Evolutionary conservation across 2,888 invertebrate genomes (phyloP), one percentile per base, ranked within the genome.

Genomic region (Sycophila texana): DNA sequence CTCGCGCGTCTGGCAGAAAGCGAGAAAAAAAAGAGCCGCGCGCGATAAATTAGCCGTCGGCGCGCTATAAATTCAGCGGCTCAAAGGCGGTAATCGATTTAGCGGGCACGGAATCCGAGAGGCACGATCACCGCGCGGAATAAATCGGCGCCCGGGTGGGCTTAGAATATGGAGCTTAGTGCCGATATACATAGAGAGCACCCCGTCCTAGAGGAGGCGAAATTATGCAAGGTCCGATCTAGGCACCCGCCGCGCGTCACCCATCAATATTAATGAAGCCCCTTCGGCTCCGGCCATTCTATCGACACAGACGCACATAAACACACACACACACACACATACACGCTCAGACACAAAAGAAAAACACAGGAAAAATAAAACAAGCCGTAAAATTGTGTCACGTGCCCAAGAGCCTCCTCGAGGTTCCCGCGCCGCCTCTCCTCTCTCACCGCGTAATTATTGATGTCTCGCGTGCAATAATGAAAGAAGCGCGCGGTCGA

Each of bases 201-300:
- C n/a, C 49, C 22, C n/a, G n/a, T 26, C 55, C n/a, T 18, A 14
- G 55, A 14, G 55, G 2, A 7, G 53, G n/a, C 14, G 13, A 60
- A 72, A 66, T 72, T 72, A 76, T 70, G 61, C 68, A 55, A 18
- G 58, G 66, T 58, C 22, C 66, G 39, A 12, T 16, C 39, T 18
- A 26, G 26, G 18, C 26, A 13, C 26, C 60, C 12, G 13, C 26
- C 5, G n/a, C 26, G 13, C 26, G 12, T 26, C 10, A 12, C 22
- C 55, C 72, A 67, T 77, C 61, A 77, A 77, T 72, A 77, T 72
- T 71, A 55, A 77, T 72, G 66, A 71, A 58, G 20, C 16, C 20
- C 20, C n/a, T 30, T 16, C 14, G n/a, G 12, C 55, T 57, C 49
- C 47, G 13, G 14, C 30, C 47, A 61, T 73, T 77, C 39, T 72